phyloP scores from a whole-genome alignment of 2,888 invertebrate genomes.

The Electrophaes corylata region DNA sequence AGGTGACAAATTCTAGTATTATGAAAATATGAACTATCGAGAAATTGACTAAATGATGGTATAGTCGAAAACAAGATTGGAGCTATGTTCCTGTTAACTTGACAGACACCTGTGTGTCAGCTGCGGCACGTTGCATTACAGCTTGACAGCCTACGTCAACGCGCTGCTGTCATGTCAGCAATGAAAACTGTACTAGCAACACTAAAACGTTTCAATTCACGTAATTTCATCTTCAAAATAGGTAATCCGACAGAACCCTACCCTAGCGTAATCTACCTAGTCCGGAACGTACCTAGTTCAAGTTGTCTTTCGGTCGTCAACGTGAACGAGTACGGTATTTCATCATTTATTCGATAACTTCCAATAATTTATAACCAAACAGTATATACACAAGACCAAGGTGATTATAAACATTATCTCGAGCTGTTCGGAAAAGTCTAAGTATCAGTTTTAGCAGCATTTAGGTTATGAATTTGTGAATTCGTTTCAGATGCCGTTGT shows the following conservation, averaged over 20 bases:
- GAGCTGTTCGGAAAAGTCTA: not conserved
- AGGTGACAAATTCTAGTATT: too few species aligned
- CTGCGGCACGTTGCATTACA: too few species aligned
- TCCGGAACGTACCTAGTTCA: conserved; percentile 46
- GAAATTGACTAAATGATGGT: too few species aligned
- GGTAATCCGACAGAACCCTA: conserved; percentile 10
- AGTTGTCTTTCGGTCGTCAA: conserved; percentile 64
- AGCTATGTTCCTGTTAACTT: too few species aligned
- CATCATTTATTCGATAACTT: conserved; percentile 60
- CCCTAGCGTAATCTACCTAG: too few species aligned
- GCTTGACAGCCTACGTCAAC: not conserved
- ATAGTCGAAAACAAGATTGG: too few species aligned
- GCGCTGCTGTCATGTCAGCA: not conserved
- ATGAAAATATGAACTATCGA: too few species aligned
- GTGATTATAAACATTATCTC: conserved; percentile 44
- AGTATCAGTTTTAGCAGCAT: conserved; percentile 34
- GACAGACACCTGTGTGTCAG: too few species aligned
- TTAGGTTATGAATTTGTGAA: conserved; percentile 65
- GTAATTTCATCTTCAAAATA: not conserved
- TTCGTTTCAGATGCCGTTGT: conserved; percentile 90
- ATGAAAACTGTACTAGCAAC: conserved; percentile 1
- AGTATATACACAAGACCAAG: conserved; percentile 52
- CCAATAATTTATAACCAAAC: conserved; percentile 44
- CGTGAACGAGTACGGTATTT: conserved; percentile 74
- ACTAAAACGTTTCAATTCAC: conserved; percentile 19